Evolutionary conservation across 2,113 vertebrate genomes (phyloP).

Genomic region (Lethenteron reissneri): DNA sequence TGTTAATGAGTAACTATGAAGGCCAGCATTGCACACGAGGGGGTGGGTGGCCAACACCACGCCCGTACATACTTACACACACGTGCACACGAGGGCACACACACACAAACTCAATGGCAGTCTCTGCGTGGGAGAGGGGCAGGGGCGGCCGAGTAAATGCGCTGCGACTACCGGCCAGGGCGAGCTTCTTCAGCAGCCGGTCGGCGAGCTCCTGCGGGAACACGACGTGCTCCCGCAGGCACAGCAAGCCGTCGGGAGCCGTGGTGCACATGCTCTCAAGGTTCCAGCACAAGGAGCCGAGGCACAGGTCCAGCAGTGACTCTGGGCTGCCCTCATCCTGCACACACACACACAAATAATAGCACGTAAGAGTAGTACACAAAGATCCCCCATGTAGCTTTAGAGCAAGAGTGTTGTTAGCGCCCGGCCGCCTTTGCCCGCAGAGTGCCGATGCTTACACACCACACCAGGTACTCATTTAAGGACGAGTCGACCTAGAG

Average conservation of each 20-base stretch:
- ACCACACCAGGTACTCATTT: not conserved
- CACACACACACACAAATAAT: not conserved
- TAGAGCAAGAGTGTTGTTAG: not conserved
- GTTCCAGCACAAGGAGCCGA: conserved; percentile 64
- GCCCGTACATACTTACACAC: not conserved
- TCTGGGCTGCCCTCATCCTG: conserved; percentile 76
- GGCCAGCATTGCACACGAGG: no score
- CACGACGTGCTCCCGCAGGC: conserved; percentile 65
- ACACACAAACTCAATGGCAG: not conserved
- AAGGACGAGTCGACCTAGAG: no score
- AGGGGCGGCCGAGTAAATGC: not conserved
- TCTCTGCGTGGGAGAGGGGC: not conserved
- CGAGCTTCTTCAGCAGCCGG: conserved; percentile 76
- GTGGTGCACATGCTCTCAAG: conserved; percentile 71
- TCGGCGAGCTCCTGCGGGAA: conserved; percentile 95
- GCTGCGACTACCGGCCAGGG: conserved; percentile 46
- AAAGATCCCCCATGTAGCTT: not conserved
- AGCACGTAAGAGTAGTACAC: not conserved
- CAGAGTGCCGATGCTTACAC: not conserved
- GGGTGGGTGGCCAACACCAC: no score
- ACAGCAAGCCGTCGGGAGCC: conserved; percentile 60
- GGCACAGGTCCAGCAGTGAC: conserved; percentile 64
- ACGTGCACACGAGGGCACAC: not conserved
- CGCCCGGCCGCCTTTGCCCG: not conserved
- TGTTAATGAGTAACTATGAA: no score